Evolutionary conservation across 1,140 invertebrate genomes (phyloP).

Genomic region (Lycorma delicatula): DNA sequence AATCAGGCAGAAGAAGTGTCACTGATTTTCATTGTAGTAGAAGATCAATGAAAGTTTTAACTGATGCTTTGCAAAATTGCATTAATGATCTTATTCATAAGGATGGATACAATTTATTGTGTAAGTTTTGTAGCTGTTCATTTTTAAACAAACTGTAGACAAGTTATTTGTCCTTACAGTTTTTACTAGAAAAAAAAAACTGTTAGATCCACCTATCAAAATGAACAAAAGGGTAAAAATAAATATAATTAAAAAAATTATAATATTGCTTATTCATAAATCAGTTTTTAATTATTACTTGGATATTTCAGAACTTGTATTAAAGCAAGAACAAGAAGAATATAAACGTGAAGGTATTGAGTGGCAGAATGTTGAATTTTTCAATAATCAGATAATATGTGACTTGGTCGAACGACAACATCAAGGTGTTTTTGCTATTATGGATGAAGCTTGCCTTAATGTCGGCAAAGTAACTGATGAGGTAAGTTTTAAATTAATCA

Average conservation of each 20-base stretch:
- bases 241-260: neutral
- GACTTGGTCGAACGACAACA: slow-evolving; percentile 84
- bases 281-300: neutral
- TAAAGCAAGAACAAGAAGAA: slow-evolving; percentile 95
- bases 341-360: slow-evolving; percentile 86
- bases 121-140: too few species aligned
- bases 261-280: neutral
- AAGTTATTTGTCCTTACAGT: too few species aligned
- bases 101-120: too few species aligned
- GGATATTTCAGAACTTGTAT: slow-evolving; percentile 64
- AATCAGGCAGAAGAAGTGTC: too few species aligned
- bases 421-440: slow-evolving; percentile 84
- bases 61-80: too few species aligned
- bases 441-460: slow-evolving; percentile 91
- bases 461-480: slow-evolving; percentile 88
- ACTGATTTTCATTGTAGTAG: too few species aligned
- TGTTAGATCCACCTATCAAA: too few species aligned
- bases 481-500: slow-evolving; percentile 36
- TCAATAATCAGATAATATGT: slow-evolving; percentile 90
- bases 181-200: too few species aligned
- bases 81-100: too few species aligned
- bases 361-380: slow-evolving; percentile 86
- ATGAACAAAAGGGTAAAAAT: neutral
- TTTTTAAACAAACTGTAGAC: too few species aligned
- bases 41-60: too few species aligned